These are phyloP conservation scores for Hoplias malabaricus DNA, from an alignment of 2,113 vertebrate species.

Conservation along the genomic window DNA sequence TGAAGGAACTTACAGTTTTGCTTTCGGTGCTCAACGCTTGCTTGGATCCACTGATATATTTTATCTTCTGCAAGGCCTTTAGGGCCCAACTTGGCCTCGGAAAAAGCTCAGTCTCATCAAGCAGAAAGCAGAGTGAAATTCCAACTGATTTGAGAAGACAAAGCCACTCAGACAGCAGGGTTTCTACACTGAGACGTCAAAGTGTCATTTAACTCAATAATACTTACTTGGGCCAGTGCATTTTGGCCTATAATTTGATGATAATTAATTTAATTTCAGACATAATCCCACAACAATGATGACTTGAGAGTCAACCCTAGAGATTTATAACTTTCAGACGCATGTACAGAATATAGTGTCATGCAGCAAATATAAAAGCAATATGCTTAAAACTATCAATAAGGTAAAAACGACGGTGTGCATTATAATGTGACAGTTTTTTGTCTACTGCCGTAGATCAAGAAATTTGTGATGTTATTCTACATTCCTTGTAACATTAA, in stretches of 20 bases:
- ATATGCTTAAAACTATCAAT: too few species aligned
- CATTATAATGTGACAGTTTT: too few species aligned
- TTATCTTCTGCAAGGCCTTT: slow-evolving; percentile 71
- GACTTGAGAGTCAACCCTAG: too few species aligned
- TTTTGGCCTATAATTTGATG: too few species aligned
- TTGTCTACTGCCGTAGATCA: too few species aligned
- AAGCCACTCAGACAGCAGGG: slow-evolving; percentile 22
- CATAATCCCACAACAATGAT: too few species aligned
- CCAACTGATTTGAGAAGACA: neutral
- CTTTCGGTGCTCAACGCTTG: slow-evolving; percentile 70
- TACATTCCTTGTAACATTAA: too few species aligned
- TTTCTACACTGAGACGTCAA: slow-evolving; percentile 4
- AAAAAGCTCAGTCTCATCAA: neutral
- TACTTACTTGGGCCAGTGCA: neutral
- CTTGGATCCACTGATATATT: slow-evolving; percentile 74
- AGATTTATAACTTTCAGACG: too few species aligned
- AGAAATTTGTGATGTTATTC: too few species aligned
- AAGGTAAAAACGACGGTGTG: too few species aligned
- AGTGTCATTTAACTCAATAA: neutral
- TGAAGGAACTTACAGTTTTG: slow-evolving; percentile 66
- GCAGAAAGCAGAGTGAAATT: neutral
- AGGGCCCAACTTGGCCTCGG: slow-evolving; percentile 49
- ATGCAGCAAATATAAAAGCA: too few species aligned
- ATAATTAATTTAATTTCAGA: neutral
- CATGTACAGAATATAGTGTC: too few species aligned